Conservation (phyloP, 2,113 vertebrate species). For the Channa maculata region DNA sequence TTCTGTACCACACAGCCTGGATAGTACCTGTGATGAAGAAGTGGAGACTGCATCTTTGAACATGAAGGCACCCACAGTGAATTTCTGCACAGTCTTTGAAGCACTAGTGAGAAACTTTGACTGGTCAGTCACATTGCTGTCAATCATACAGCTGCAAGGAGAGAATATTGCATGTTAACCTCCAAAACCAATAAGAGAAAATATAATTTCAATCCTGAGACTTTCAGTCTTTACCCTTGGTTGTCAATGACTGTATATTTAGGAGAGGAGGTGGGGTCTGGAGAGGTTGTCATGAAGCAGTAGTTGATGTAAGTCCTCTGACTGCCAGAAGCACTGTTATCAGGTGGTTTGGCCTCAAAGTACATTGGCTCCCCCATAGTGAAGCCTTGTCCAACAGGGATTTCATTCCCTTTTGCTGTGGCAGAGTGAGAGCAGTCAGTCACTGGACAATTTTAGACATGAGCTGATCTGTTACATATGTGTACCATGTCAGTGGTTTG, state of each 20-base stretch:
- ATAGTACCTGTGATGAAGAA: slow-evolving; percentile 44
- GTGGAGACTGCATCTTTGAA: slow-evolving; percentile 34
- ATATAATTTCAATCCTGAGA: background rate
- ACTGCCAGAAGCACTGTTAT: rapidly evolving
- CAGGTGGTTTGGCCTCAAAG: slow-evolving; percentile 63
- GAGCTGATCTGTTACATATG: background rate
- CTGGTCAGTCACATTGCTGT: slow-evolving; percentile 38
- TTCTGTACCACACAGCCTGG: background rate
- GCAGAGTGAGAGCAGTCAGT: background rate
- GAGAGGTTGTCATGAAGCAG: slow-evolving; percentile 68
- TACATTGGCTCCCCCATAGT: slow-evolving; percentile 67
- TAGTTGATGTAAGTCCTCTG: slow-evolving; percentile 68
- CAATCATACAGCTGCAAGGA: slow-evolving; percentile 77
- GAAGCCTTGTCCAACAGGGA: slow-evolving; percentile 23
- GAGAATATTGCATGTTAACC: background rate
- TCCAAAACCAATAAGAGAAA: rapidly evolving
- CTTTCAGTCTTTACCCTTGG: slow-evolving; percentile 62
- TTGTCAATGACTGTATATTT: slow-evolving; percentile 70
- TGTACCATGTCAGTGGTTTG: background rate
- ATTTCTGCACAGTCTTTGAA: slow-evolving; percentile 42
- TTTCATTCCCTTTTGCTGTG: slow-evolving; percentile 60
- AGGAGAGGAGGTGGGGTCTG: slow-evolving; percentile 17
- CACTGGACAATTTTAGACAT: background rate
- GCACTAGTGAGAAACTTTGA: slow-evolving; percentile 60
- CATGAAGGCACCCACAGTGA: slow-evolving; percentile 65